Percentiles rank a stretch among this genome's conserved stretches.
phyloP scores from a whole-genome alignment of 2,888 invertebrate species.

The Branchipolynoe longqiensis region DNA sequence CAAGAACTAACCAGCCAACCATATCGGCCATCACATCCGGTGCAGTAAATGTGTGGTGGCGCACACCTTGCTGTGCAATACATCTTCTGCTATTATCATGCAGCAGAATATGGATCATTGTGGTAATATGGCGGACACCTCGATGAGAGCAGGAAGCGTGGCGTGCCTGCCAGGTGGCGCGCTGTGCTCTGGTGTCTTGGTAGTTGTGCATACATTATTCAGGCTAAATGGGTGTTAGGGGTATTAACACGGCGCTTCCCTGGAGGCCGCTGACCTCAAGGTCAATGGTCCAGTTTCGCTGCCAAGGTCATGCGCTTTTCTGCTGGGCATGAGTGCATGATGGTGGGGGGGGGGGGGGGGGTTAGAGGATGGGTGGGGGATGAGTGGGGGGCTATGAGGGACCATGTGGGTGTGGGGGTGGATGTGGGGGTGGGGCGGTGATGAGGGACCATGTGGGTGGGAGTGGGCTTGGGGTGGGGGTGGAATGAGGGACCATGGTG shows the following conservation, averaged over 20 bases:
- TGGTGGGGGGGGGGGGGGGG: too few relatives aligned
- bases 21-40: too few relatives aligned
- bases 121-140: too few relatives aligned
- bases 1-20: too few relatives aligned
- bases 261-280: background rate
- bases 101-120: too few relatives aligned
- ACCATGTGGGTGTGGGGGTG: background rate
- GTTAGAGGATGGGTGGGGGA: background rate
- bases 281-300: background rate
- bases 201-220: slow-evolving; percentile 7
- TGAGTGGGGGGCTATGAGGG: background rate
- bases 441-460: too few relatives aligned
- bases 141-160: background rate
- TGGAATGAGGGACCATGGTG: too few relatives aligned
- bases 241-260: background rate
- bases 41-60: too few relatives aligned
- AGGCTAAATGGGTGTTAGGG: slow-evolving; percentile 13
- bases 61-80: too few relatives aligned
- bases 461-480: too few relatives aligned
- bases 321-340: slow-evolving; percentile 43
- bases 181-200: background rate
- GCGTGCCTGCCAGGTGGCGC: background rate
- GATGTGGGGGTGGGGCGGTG: background rate
- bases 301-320: slow-evolving; percentile 29
- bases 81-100: too few relatives aligned